Percentiles rank a stretch among this genome's conserved stretches.
phyloP scores from a whole-genome alignment of 2,797 vertebrate genomes.

The Trematomus bernacchii region DNA sequence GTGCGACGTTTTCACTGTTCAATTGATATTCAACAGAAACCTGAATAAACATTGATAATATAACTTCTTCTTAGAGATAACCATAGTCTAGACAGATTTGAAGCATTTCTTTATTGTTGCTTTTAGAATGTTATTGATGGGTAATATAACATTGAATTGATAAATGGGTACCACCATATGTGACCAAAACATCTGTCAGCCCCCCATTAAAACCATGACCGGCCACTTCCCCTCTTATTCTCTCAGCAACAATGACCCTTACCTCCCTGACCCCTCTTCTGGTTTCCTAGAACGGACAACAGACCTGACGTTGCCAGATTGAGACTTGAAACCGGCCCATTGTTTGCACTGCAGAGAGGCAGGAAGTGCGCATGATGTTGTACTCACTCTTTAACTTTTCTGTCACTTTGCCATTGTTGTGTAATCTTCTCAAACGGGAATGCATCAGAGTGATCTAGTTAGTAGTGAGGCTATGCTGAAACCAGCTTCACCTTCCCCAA shows the following conservation, averaged over 20 bases:
- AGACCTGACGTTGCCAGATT: constrained; percentile 49
- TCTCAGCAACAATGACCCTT: constrained; percentile 67
- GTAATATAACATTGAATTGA: constrained; percentile 26
- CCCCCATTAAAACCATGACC: constrained; percentile 42
- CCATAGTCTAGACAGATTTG: not conserved
- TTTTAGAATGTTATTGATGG: constrained; percentile 24
- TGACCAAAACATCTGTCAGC: constrained; percentile 38
- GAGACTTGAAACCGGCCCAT: constrained; percentile 54
- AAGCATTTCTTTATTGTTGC: not conserved
- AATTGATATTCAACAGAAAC: constrained; percentile 9
- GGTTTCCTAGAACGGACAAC: constrained; percentile 65
- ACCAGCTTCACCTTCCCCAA: not conserved
- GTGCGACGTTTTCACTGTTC: not conserved
- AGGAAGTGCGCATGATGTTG: constrained; percentile 67
- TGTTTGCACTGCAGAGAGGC: constrained; percentile 61
- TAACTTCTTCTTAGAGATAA: constrained; percentile 1
- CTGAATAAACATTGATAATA: not conserved
- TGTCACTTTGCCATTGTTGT: constrained; percentile 53
- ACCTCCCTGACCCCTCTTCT: constrained; percentile 53
- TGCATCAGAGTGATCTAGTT: not conserved
- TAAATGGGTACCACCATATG: constrained; percentile 52
- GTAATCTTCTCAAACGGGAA: constrained; percentile 24
- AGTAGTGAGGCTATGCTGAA: not conserved
- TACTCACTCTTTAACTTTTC: constrained; percentile 22
- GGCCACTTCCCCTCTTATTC: constrained; percentile 56